A percentile compares a stretch with the other conserved stretches of the same genome.
phyloP scores from a whole-genome alignment of 2,113 vertebrate species.

The Hylia prasina region DNA sequence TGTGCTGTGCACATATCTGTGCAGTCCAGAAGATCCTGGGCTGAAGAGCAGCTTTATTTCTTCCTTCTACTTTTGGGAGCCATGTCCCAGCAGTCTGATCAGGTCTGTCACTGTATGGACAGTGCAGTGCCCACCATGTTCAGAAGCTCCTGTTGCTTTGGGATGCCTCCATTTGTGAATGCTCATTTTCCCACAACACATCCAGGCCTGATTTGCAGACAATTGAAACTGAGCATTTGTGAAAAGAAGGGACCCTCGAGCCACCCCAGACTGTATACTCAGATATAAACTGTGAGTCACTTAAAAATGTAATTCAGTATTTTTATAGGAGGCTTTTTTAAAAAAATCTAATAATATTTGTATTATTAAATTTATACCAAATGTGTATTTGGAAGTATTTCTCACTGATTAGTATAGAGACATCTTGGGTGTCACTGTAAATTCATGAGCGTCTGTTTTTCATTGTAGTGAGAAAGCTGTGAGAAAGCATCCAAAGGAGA shows the following conservation, averaged over 20 bases:
- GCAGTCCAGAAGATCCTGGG: neutral
- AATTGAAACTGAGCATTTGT: neutral
- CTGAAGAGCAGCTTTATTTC: neutral
- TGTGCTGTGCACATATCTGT: neutral
- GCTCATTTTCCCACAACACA: neutral
- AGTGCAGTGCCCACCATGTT: neutral
- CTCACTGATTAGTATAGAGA: neutral
- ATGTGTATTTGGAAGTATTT: conserved; percentile 52
- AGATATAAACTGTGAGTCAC: neutral
- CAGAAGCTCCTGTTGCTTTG: neutral
- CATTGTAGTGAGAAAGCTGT: conserved; percentile 15
- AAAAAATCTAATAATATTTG: neutral
- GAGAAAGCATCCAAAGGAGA: neutral
- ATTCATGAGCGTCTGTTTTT: conserved; percentile 33
- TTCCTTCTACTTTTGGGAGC: neutral
- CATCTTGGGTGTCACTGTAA: conserved; percentile 15
- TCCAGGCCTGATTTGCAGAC: neutral
- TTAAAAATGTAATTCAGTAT: neutral
- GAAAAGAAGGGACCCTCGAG: neutral
- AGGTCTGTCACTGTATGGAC: neutral
- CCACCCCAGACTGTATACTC: neutral
- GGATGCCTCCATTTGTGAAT: neutral
- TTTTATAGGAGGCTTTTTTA: neutral
- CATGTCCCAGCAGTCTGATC: accelerated
- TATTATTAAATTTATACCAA: conserved; percentile 40